phyloP scores from a whole-genome alignment of 2,113 vertebrate species.

The Corythaixoides concolor region DNA sequence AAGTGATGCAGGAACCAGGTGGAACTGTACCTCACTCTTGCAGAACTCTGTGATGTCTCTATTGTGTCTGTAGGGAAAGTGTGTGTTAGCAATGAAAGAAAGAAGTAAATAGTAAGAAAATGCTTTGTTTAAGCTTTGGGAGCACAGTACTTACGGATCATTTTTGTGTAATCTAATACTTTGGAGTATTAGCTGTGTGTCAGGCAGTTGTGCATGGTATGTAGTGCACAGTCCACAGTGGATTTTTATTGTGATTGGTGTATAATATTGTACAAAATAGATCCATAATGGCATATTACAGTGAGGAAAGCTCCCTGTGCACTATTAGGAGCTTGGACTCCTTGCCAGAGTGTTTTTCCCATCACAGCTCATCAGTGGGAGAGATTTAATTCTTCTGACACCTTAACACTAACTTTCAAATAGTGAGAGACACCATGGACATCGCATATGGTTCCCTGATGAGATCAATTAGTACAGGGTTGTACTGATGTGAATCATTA shows the following conservation, averaged over 20 bases:
- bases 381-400: background rate
- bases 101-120: background rate
- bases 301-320: background rate
- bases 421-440: background rate
- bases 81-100: background rate
- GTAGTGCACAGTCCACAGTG: background rate
- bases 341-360: background rate
- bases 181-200: background rate
- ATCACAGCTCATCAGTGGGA: background rate
- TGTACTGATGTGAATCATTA: background rate
- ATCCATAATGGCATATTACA: background rate
- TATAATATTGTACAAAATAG: background rate
- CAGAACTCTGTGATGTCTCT: background rate
- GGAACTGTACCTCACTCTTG: background rate
- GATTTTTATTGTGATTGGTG: background rate
- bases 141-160: background rate
- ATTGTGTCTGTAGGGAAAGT: background rate
- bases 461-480: background rate
- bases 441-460: fast-evolving
- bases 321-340: background rate
- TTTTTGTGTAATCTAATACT: background rate
- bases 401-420: background rate
- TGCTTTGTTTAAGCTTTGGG: background rate
- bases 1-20: background rate
- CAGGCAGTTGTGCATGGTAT: background rate